Percentiles rank a stretch among this genome's conserved stretches.
Conservation (phyloP, 1,140 invertebrate species). For the Teleopsis dalmanni region DNA sequence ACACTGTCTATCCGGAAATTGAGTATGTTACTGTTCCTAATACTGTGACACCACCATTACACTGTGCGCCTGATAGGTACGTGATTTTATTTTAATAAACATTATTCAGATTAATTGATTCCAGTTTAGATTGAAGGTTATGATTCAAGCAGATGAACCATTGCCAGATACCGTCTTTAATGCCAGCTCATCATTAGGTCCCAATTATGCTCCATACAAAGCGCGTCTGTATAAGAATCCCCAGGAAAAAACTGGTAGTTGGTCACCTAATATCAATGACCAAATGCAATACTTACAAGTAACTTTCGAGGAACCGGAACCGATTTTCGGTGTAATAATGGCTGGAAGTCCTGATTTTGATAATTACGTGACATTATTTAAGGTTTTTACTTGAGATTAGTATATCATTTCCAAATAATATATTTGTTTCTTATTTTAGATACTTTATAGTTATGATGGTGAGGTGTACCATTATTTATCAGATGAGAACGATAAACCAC, state of each 20-base stretch:
- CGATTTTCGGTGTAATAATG: constrained; percentile 64
- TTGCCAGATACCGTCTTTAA: constrained; percentile 51
- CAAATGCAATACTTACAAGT: constrained; percentile 63
- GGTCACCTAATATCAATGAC: constrained; percentile 54
- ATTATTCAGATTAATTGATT: not conserved
- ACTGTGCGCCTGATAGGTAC: constrained; percentile 47
- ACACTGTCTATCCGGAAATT: not conserved
- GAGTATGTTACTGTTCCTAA: constrained; percentile 36
- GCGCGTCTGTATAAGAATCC: constrained; percentile 46
- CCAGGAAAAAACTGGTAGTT: constrained; percentile 47
- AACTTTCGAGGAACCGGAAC: constrained; percentile 53
- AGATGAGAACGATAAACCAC: constrained; percentile 31
- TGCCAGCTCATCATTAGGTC: constrained; percentile 50
- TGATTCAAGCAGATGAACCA: constrained; percentile 49
- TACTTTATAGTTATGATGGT: constrained; percentile 62
- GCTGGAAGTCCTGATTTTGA: constrained; percentile 58
- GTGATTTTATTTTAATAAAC: constrained; percentile 9
- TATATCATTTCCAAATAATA: not conserved
- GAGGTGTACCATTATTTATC: constrained; percentile 50
- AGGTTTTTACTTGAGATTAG: constrained; percentile 32
- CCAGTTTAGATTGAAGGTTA: constrained; percentile 44
- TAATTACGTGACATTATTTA: constrained; percentile 68
- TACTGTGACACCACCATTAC: constrained; percentile 47
- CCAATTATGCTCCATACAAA: constrained; percentile 47
- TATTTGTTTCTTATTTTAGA: constrained; percentile 15